Base-by-base conservation (phyloP, 2,888 invertebrate genomes). In the Petrolisthes manimaculis region DNA sequence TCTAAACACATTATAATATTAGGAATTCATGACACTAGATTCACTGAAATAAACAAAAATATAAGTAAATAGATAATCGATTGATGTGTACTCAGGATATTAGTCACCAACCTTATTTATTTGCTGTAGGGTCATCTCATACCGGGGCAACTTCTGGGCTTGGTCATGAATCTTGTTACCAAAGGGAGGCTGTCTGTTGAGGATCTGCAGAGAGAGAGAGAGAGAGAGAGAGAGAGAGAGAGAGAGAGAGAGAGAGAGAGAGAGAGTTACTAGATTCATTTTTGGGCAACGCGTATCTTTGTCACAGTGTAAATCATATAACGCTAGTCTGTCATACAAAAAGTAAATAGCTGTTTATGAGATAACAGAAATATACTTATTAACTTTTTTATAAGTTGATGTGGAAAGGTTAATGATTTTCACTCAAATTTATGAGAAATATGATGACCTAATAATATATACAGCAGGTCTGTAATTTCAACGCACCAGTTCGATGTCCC, bases 181-280 rank as follows among this genome's bases (percentile, higher is more conserved):
- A 91, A 95, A 95, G 78, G 96, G 96, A 18, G 96, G 95, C 75
- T 95, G 95, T 92, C 95, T 94, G 92, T 95, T 96, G 92, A 96
- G 94, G 92, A 96, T 95, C 96, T 96, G 91, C 82, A 92, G 56
- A 3, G 37, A 51, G 12, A 21, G 12, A 12, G 55, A 55, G 55
- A 55, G 21, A 55, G 12, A 55, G 9, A 55, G 12, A 61, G 61
- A 37, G 37, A 37, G 37, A 37, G 37, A 37, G 37, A 37, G 37
- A 37, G 37, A 37, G 37, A 37, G 37, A 37, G 37, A 37, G 37
- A 37, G 37, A 37, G 37, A 37, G 37, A 37, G 37, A 37, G 37
- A 37, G 37, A 37, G 0, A 37, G 37, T 37, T 37, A 37, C 37
- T 37, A 37, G 2, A 2, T 37, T 37, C 37, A 37, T 37, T 2